These are phyloP conservation scores for Bubo scandiacus DNA, from an alignment of 2,113 vertebrate species.

Conservation along the genomic window DNA sequence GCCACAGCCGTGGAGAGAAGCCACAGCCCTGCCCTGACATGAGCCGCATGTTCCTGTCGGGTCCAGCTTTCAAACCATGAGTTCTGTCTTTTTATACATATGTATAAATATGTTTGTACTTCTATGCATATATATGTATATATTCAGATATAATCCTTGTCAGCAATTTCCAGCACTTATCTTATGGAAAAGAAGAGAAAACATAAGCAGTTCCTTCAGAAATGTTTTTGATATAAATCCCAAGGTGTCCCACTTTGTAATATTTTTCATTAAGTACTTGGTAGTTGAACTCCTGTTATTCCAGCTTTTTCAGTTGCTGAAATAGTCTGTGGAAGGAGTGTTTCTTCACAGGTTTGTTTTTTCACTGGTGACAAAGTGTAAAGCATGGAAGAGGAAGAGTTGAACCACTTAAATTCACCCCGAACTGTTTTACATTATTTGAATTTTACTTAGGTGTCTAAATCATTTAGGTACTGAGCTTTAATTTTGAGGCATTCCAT, in stretches of 20 bases:
- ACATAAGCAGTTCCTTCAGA: not conserved
- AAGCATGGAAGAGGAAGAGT: not conserved
- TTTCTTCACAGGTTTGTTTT: not conserved
- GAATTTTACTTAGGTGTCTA: not conserved
- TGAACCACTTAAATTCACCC: not conserved
- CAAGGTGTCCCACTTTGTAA: not conserved
- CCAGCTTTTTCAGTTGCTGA: not conserved
- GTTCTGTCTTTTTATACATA: not conserved
- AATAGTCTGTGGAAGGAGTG: not conserved
- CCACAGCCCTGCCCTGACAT: not conserved
- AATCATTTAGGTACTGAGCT: not conserved
- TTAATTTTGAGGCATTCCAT: not conserved
- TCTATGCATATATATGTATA: not conserved
- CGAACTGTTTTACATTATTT: not conserved
- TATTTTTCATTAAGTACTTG: not conserved
- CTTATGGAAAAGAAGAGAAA: not conserved
- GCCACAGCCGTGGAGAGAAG: not conserved
- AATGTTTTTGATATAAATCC: not conserved
- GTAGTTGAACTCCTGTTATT: not conserved
- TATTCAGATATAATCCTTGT: not conserved
- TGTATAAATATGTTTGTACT: not conserved
- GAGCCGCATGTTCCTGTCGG: fast-evolving
- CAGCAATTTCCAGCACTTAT: not conserved
- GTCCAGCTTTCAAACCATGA: not conserved
- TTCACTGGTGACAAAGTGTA: not conserved